Conservation (phyloP, 1,140 invertebrate genomes). For the Plutomurus gul region DNA sequence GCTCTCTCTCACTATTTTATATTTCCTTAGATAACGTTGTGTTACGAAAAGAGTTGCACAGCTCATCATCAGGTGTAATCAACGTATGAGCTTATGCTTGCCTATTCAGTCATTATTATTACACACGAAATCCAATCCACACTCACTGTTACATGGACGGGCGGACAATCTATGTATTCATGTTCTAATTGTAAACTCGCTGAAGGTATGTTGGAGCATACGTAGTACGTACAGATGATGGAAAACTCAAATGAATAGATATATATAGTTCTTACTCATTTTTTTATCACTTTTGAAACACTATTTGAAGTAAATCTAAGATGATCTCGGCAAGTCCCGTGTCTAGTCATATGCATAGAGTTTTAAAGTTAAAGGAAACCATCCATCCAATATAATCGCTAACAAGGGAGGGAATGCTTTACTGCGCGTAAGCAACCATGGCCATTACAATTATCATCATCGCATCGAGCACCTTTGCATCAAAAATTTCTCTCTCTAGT, state of each 20-base stretch:
- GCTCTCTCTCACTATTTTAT: conserved; percentile 15
- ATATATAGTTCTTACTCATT: not conserved
- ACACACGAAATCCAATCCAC: not conserved
- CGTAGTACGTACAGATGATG: too few relatives aligned
- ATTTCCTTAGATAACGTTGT: not conserved
- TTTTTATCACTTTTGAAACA: not conserved
- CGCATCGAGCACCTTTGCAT: conserved; percentile 29
- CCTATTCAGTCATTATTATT: not conserved
- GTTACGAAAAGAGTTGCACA: conserved; percentile 1
- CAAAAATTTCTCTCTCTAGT: not conserved
- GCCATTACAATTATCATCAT: conserved; percentile 34
- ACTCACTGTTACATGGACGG: not conserved
- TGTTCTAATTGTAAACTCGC: too few relatives aligned
- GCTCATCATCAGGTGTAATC: not conserved
- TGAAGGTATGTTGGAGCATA: too few relatives aligned
- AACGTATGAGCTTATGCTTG: not conserved
- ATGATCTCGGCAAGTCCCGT: not conserved
- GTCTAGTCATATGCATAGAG: not conserved
- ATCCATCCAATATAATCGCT: conserved; percentile 5
- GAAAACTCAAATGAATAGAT: not conserved
- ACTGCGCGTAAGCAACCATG: not conserved
- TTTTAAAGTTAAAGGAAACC: not conserved
- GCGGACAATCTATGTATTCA: too few relatives aligned
- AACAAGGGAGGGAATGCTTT: conserved; percentile 2
- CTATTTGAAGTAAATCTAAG: not conserved